Evolutionary conservation across 2,113 vertebrate species (phyloP), one percentile per base, ranked within the genome.

Genomic region (Gallinago media): DNA sequence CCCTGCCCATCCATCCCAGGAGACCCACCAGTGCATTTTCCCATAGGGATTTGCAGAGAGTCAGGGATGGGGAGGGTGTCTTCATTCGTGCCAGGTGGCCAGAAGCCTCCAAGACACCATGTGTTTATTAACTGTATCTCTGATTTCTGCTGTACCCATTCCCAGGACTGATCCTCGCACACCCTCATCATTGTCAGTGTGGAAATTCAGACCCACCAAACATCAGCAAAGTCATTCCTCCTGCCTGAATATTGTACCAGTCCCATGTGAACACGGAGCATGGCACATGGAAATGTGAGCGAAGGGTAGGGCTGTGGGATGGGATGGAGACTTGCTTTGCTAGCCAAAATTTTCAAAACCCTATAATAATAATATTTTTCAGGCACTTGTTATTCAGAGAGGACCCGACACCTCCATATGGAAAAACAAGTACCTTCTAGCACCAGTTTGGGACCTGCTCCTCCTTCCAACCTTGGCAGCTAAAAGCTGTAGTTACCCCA

Each of bases 201-300:
- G 34, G 63, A 86, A 70, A 38, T 23, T 67, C 59, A 72, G 59
- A 76, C 3, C 22, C 49, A 62, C 12, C 38, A 75, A 54, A 26
- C 22, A 40, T 1, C 21, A 72, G 26, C 44, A 67, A 89, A 81
- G 74, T 31, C 70, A 19, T 21, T 81, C 25, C 18, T 81, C 19
- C 42, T 62, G 38, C 27, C 15, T 29, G 52, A 54, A 54, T 29
- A 54, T 29, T 54, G 52, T 54, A 54, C 27, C 20, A 15, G 52
- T 81, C 22, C 47, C 34, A 15, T 1, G 1, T 0, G 8, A 66
- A 52, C 22, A 80, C 0, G 3, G 32, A 66, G 5, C 42, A 68
- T 1, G 13, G 59, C 50, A 77, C 12, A 12, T 1, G 4, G 31
- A 76, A 92, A 32, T 31, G 52, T 0, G 0, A 58, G 20, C 9